A percentile compares a stretch with the other conserved stretches of the same genome.
Evolutionary conservation across 2,888 invertebrate genomes (phyloP).

Genomic region (Watsonalla binaria): DNA sequence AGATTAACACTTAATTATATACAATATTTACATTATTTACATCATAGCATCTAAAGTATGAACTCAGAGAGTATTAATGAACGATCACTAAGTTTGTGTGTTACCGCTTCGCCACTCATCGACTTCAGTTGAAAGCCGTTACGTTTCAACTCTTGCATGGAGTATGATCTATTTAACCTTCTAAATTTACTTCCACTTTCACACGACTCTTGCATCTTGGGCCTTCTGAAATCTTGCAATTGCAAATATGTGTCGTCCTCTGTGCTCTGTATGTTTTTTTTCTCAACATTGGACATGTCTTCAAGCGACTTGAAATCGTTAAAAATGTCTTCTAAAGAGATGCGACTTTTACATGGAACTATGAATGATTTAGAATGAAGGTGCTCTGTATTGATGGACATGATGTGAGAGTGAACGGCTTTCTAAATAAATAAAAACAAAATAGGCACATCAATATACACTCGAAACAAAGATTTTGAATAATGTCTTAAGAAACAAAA

Average conservation of each 20-base stretch:
- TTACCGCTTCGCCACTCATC: constrained; percentile 14
- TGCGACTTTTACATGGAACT: constrained; percentile 23
- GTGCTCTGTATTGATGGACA: constrained; percentile 42
- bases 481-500: background rate
- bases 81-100: constrained; percentile 33
- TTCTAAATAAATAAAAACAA: constrained; percentile 45
- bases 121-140: constrained; percentile 42
- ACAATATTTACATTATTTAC: constrained; percentile 21
- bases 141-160: constrained; percentile 47
- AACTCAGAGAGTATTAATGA: constrained; percentile 56
- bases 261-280: constrained; percentile 12
- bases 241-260: constrained; percentile 34
- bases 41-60: constrained; percentile 43
- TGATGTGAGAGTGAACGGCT: constrained; percentile 42
- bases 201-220: constrained; percentile 40
- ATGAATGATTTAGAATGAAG: constrained; percentile 24
- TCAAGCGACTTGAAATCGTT: constrained; percentile 56
- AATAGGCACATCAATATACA: constrained; percentile 15
- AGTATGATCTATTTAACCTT: constrained; percentile 48
- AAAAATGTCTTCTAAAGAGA: constrained; percentile 46
- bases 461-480: background rate
- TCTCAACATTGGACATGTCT: constrained; percentile 28
- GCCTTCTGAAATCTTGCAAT: constrained; percentile 53
- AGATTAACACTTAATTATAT: constrained; percentile 2
- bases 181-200: constrained; percentile 28